Evolutionary conservation across 2,797 vertebrate species (phyloP).

Genomic region (Arctocebus calabarensis): DNA sequence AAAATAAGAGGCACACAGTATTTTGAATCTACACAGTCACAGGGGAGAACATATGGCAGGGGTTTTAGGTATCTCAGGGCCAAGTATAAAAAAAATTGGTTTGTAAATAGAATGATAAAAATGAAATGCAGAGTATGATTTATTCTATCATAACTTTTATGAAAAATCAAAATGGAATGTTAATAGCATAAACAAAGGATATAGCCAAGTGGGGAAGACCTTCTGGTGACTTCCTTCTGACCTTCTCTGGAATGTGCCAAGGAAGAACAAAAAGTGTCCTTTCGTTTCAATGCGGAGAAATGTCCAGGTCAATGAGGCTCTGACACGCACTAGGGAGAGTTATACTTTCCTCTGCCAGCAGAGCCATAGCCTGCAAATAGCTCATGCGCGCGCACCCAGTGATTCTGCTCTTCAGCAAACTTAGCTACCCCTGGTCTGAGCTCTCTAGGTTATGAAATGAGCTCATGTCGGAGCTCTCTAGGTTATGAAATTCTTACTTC

Average conservation of each 20-base stretch:
- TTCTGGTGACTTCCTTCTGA: constrained; percentile 5
- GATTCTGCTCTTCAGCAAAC: background rate
- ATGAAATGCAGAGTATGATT: background rate
- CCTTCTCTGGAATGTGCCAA: background rate
- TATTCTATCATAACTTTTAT: background rate
- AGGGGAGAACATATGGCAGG: background rate
- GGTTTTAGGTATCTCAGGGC: background rate
- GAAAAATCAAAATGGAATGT: constrained; percentile 30
- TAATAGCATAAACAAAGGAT: background rate
- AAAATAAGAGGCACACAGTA: background rate
- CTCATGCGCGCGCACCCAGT: background rate
- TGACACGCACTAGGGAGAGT: background rate
- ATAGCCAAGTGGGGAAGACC: background rate
- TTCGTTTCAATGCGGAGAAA: too few relatives aligned
- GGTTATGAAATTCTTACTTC: background rate
- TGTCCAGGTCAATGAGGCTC: background rate
- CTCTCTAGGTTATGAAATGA: too few relatives aligned
- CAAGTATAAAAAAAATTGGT: background rate
- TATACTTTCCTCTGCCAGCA: background rate
- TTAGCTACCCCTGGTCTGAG: background rate
- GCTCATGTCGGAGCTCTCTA: background rate
- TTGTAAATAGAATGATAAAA: background rate
- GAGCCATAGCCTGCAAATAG: background rate
- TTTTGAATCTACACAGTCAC: constrained; percentile 12
- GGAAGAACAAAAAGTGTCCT: background rate